phyloP scores from a whole-genome alignment of 92 coral and sea anemone species.

The Parazoanthus atlanticus region DNA sequence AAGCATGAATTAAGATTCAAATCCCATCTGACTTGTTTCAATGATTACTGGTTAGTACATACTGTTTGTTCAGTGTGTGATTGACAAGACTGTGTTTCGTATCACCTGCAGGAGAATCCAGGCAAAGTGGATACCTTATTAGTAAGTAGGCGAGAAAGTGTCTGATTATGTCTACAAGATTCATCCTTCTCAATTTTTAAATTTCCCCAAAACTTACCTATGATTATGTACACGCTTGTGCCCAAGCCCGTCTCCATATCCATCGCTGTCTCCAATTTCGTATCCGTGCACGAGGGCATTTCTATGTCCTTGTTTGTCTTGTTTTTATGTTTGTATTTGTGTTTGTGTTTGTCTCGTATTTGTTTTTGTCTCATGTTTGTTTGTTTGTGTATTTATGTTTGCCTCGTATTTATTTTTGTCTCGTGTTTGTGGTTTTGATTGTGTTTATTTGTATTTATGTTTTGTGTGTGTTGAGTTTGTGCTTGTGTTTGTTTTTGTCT shows the following conservation, averaged over 20 bases:
- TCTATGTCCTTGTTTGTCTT: not conserved
- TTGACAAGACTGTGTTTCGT: not conserved
- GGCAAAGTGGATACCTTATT: constrained; percentile 39
- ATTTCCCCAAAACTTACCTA: not conserved
- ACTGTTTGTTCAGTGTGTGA: not conserved
- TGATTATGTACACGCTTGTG: no score
- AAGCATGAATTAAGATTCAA: no score
- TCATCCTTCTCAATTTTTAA: no score
- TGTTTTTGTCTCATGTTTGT: not conserved
- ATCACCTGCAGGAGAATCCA: constrained; percentile 22
- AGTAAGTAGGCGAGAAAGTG: constrained; percentile 2
- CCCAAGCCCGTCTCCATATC: no score
- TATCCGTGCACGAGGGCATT: not conserved
- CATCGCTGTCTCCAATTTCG: not conserved
- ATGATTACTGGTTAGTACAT: not conserved
- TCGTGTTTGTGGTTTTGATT: not conserved
- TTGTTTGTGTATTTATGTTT: not conserved
- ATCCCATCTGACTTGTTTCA: not conserved
- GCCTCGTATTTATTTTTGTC: not conserved
- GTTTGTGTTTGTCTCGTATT: not conserved
- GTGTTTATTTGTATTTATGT: not conserved
- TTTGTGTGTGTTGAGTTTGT: not conserved
- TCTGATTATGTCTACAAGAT: not conserved
- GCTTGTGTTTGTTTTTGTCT: not conserved
- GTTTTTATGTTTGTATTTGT: not conserved